A percentile compares a stretch with the other conserved stretches of the same genome.
phyloP scores from a whole-genome alignment of 2,888 invertebrate genomes.

The Polyommatus iphigenia region DNA sequence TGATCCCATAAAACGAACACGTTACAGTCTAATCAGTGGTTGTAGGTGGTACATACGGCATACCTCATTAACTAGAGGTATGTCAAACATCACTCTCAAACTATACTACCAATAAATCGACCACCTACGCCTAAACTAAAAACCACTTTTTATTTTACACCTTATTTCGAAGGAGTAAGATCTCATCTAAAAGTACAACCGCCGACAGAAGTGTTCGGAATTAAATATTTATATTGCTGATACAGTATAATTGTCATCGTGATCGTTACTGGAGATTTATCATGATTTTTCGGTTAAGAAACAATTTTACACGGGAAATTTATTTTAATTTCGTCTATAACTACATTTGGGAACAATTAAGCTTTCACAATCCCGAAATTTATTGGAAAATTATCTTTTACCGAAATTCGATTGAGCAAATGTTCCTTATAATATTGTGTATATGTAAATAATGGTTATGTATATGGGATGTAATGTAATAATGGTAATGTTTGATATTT shows the following conservation, averaged over 20 bases:
- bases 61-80: background rate
- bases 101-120: constrained; percentile 23
- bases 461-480: no score
- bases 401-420: background rate
- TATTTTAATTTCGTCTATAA: constrained; percentile 3
- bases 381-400: constrained; percentile 16
- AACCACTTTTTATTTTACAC: background rate
- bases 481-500: no score
- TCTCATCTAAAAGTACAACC: background rate
- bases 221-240: constrained; percentile 1
- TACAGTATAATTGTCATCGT: background rate
- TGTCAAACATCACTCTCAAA: constrained; percentile 4
- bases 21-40: background rate
- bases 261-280: background rate
- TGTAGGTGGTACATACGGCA: background rate
- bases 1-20: constrained; percentile 12
- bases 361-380: background rate
- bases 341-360: constrained; percentile 13
- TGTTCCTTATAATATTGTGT: background rate
- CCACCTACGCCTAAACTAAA: constrained; percentile 19
- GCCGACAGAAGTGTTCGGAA: constrained; percentile 1
- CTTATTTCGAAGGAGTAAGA: constrained; percentile 11
- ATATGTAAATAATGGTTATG: background rate
- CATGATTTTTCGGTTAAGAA: background rate
- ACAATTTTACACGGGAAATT: constrained; percentile 7